phyloP scores from a whole-genome alignment of 2,113 vertebrate species.

The Leptobrachium ailaonicum region DNA sequence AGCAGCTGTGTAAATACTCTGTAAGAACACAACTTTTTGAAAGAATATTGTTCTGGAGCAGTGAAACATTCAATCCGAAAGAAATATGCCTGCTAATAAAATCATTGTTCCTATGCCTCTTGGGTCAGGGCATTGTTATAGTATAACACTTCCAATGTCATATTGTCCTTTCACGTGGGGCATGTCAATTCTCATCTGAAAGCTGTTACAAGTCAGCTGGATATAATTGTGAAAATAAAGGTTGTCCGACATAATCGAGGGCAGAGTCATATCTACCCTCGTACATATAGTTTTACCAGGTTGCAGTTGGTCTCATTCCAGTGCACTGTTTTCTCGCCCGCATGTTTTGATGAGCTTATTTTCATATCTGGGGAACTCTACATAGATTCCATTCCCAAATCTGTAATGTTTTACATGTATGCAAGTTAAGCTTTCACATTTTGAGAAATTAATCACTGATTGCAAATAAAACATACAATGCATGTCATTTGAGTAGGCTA shows the following conservation, averaged over 20 bases:
- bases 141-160: constrained; percentile 12
- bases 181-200: constrained; percentile 18
- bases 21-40: neutral
- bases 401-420: neutral
- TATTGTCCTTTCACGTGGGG: constrained; percentile 18
- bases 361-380: neutral
- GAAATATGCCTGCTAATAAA: neutral
- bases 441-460: constrained; percentile 2
- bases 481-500: neutral
- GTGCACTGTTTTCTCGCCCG: neutral
- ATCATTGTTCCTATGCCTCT: constrained; percentile 19
- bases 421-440: constrained; percentile 4
- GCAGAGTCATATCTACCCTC: neutral
- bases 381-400: neutral
- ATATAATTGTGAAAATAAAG: constrained; percentile 15
- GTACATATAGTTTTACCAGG: neutral
- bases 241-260: constrained; percentile 9
- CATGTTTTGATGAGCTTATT: neutral
- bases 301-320: neutral
- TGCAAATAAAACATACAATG: neutral
- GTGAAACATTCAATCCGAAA: neutral
- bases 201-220: constrained; percentile 26
- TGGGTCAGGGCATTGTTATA: constrained; percentile 16
- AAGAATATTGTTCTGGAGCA: constrained; percentile 5
- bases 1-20: neutral